Conservation (phyloP, 2,888 invertebrate species). For the Hedychridium roseum region DNA sequence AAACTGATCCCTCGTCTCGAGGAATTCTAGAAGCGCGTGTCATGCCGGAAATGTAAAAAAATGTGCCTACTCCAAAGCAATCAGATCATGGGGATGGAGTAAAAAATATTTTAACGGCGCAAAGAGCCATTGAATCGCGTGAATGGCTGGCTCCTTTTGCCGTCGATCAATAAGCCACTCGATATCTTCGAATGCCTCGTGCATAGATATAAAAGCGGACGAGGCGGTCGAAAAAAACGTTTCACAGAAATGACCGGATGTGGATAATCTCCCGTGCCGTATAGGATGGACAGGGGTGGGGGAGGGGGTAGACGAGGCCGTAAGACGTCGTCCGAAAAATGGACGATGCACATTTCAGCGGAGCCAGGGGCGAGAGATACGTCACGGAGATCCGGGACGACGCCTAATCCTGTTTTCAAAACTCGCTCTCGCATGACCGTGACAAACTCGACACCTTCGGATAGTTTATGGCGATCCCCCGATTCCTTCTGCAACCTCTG, state of each 20-base stretch:
- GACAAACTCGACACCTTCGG: slow-evolving; percentile 54
- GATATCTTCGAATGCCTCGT: slow-evolving; percentile 41
- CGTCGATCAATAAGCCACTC: slow-evolving; percentile 45
- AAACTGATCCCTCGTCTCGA: too few species aligned
- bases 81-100: slow-evolving; percentile 26
- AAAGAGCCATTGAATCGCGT: slow-evolving; percentile 38
- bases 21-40: too few species aligned
- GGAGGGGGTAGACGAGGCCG: slow-evolving; percentile 19
- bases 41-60: too few species aligned
- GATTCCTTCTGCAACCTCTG: slow-evolving; percentile 10
- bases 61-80: slow-evolving; percentile 16
- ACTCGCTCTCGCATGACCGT: slow-evolving; percentile 53
- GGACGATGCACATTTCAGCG: slow-evolving; percentile 48
- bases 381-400: slow-evolving; percentile 38
- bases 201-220: slow-evolving; percentile 1
- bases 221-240: slow-evolving; percentile 38
- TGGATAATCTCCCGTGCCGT: slow-evolving; percentile 50
- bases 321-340: slow-evolving; percentile 46
- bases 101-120: slow-evolving; percentile 33
- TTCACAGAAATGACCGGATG: slow-evolving; percentile 60
- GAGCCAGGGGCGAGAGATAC: slow-evolving; percentile 20
- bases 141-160: slow-evolving; percentile 24
- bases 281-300: slow-evolving; percentile 14
- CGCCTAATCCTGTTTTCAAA: slow-evolving; percentile 58
- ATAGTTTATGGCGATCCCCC: slow-evolving; percentile 46